Evolutionary conservation across 2,888 invertebrate species (phyloP), one percentile per base, ranked within the genome.

Genomic region (Drosophila birchii): DNA sequence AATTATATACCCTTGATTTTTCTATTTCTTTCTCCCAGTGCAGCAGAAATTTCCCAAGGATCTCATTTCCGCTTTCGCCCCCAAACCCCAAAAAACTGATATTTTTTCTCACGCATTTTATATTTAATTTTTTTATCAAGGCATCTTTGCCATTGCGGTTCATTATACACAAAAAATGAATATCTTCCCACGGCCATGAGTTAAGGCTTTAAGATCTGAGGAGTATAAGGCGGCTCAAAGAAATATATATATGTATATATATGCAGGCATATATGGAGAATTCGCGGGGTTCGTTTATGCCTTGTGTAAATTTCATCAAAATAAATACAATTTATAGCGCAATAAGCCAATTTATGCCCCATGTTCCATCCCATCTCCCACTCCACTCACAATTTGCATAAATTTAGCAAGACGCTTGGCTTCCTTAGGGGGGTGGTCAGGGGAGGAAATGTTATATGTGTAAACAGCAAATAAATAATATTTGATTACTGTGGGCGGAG

Each of bases 311-410:
- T 90, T 88, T 90, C 78, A 90, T 88, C 82, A 90, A 84, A 90
- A 88, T 88, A 90, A 88, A 90, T 89, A 84, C 78, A 88, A 90
- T 90, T 90, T 90, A 90, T 89, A 84, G 86, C 86, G 78, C 75
- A 89, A 87, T 86, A 82, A 87, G 87, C 88, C 81, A 87, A 90
- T 85, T 85, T 88, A 88, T 85, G 86, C 86, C 66, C 66, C 80
- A 81, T 85, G 87, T 78, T 79, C 78, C 69, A 71, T 53, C 47
- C 56, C 58, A 57, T 49, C 64, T 66, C 26, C 26, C 80, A 54
- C 55, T 34, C 67, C 67, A 76, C 79, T 83, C 83, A 85, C 83
- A 86, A 87, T 85, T 87, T 85, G 78, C 86, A 85, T 87, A 85
- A 87, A 85, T 88, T 85, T 79, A 47, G 29, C 51, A 53, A 68